Evolutionary conservation across 2,888 invertebrate species (phyloP).

Genomic region (Linnaemya tessellans): DNA sequence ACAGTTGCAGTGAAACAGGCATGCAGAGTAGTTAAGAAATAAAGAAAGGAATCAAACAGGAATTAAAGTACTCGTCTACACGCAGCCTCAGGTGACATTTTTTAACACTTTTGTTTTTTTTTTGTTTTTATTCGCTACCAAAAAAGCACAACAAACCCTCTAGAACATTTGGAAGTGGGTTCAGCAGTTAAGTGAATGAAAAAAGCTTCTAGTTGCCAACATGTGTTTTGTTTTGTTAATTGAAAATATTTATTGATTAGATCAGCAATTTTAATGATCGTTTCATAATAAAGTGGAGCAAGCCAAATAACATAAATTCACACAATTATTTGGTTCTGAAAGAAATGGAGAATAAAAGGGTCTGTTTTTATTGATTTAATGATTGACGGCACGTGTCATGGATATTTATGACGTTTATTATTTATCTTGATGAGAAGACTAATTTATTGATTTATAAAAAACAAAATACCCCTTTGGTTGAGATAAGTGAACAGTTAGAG

Average conservation of each 20-base stretch:
- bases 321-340: conserved; percentile 56
- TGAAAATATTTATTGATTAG: conserved; percentile 76
- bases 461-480: not conserved
- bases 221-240: conserved; percentile 69
- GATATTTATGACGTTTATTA: conserved; percentile 63
- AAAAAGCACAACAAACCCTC: not conserved
- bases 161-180: not conserved
- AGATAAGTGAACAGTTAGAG: not conserved
- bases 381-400: conserved; percentile 67
- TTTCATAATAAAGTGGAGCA: conserved; percentile 60
- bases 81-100: conserved; percentile 75
- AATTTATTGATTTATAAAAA: conserved; percentile 32
- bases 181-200: conserved; percentile 32
- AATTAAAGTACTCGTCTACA: conserved; percentile 28
- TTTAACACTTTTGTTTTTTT: conserved; percentile 70
- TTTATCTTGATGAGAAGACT: conserved; percentile 32
- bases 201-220: conserved; percentile 46
- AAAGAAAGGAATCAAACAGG: conserved; percentile 42
- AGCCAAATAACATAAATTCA: conserved; percentile 51
- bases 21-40: not conserved
- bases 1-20: not conserved
- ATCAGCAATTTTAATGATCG: conserved; percentile 76
- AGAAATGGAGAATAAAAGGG: not conserved
- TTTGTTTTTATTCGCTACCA: conserved; percentile 15
- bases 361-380: conserved; percentile 63